A percentile compares a stretch with the other conserved stretches of the same genome.
Conservation (phyloP, 2,888 invertebrate genomes). For the Anticlea derivata region DNA sequence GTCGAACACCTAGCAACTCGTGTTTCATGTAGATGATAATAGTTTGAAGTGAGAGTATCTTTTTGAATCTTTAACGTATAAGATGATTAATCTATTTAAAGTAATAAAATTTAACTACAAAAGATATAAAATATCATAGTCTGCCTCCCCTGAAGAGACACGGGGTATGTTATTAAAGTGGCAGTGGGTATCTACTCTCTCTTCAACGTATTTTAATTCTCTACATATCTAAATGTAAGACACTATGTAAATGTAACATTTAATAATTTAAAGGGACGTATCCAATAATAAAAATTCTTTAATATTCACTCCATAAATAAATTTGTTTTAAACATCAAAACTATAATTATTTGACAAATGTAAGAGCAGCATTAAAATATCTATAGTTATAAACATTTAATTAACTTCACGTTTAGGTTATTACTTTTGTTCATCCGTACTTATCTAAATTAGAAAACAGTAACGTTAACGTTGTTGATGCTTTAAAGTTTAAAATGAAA, state of each 20-base stretch:
- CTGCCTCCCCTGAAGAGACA: slow-evolving; percentile 29
- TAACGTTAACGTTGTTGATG: slow-evolving; percentile 24
- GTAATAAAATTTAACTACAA: slow-evolving; percentile 2
- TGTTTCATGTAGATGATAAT: slow-evolving; percentile 22
- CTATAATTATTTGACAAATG: too few species aligned
- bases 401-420: background rate
- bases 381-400: background rate
- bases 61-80: slow-evolving; percentile 10
- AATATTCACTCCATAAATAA: background rate
- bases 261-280: background rate
- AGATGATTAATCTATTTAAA: slow-evolving; percentile 4
- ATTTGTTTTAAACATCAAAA: background rate
- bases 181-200: slow-evolving; percentile 36
- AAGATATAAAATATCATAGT: background rate
- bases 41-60: slow-evolving; percentile 25
- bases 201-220: slow-evolving; percentile 45
- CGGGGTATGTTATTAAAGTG: slow-evolving; percentile 21
- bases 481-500: slow-evolving; percentile 11
- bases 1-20: slow-evolving; percentile 20
- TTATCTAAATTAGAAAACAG: slow-evolving; percentile 10
- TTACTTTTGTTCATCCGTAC: slow-evolving; percentile 9
- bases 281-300: background rate
- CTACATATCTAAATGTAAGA: slow-evolving; percentile 64
- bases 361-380: too few species aligned
- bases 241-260: slow-evolving; percentile 18